phyloP scores from a whole-genome alignment of 1,140 invertebrate species.

The Ooceraea biroi region DNA sequence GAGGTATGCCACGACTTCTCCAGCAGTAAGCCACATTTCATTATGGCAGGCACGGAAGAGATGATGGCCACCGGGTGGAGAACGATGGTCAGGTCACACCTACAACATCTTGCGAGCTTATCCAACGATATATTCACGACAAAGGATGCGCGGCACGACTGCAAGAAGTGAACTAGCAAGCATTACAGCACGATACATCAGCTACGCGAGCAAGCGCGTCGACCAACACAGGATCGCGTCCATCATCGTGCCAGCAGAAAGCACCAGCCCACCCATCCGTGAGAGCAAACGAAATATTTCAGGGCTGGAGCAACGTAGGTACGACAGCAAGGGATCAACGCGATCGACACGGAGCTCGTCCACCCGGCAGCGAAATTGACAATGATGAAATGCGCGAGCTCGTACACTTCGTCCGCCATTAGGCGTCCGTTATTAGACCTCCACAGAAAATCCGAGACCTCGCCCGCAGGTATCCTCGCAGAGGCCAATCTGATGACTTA shows the following conservation, averaged over 20 bases:
- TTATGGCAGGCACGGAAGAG: conserved; percentile 24
- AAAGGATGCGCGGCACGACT: conserved; percentile 11
- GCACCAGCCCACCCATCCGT: no score
- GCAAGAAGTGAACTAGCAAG: conserved; percentile 54
- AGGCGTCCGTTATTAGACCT: neutral
- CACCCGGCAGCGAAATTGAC: no score
- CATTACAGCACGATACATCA: conserved; percentile 45
- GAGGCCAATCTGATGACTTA: neutral
- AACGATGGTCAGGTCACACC: conserved; percentile 8
- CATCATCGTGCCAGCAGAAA: neutral
- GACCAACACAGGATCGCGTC: conserved; percentile 1
- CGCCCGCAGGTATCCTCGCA: neutral
- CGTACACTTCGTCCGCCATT: neutral
- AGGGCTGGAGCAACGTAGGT: no score
- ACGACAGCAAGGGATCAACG: no score
- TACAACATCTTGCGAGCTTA: conserved; percentile 50
- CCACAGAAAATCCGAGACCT: neutral
- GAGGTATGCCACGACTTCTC: neutral
- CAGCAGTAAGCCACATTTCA: conserved; percentile 10
- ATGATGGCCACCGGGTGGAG: neutral
- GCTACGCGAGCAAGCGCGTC: neutral
- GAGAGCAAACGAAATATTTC: no score
- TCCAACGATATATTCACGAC: conserved; percentile 28
- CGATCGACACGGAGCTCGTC: neutral
- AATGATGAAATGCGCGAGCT: neutral